phyloP scores from a whole-genome alignment of 2,113 vertebrate species.

The Atractosteus spatula region DNA sequence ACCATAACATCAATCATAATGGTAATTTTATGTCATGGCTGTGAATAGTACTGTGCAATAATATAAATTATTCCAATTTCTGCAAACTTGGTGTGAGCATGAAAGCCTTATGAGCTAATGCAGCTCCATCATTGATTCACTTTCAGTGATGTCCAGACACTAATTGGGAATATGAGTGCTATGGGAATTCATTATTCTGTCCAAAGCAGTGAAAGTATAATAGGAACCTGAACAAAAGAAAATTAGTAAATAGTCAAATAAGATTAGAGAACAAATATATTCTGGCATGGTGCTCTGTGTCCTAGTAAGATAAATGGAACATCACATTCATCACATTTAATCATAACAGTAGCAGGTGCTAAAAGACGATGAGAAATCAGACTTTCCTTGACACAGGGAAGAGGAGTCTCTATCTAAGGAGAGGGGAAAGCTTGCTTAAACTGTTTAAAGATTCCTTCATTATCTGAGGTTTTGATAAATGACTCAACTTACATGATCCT shows the following conservation, averaged over 20 bases:
- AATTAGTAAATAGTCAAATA: conserved; percentile 28
- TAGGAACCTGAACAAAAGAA: conserved; percentile 10
- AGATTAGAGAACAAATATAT: conserved; percentile 24
- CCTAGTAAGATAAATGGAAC: conserved; percentile 9
- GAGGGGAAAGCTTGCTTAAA: too few relatives aligned
- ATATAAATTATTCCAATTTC: conserved; percentile 19
- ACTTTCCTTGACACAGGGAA: too few relatives aligned
- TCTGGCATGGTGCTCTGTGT: background rate
- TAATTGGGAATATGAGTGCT: conserved; percentile 24
- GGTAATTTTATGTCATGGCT: background rate
- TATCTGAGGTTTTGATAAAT: too few relatives aligned
- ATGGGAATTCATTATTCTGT: conserved; percentile 33
- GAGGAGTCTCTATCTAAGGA: too few relatives aligned
- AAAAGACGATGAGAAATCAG: background rate
- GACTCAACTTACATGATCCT: too few relatives aligned
- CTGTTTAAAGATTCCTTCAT: too few relatives aligned
- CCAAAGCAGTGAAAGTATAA: conserved; percentile 9
- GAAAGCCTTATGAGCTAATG: background rate
- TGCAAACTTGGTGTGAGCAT: background rate
- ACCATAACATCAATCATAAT: conserved; percentile 9
- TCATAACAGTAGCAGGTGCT: background rate
- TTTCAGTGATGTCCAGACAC: background rate
- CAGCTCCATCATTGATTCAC: conserved; percentile 18
- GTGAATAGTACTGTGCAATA: conserved; percentile 11
- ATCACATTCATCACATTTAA: background rate